A percentile compares a stretch with the other conserved stretches of the same genome.
Conservation (phyloP, 2,888 invertebrate genomes). For the Drosophila paracracens region DNA sequence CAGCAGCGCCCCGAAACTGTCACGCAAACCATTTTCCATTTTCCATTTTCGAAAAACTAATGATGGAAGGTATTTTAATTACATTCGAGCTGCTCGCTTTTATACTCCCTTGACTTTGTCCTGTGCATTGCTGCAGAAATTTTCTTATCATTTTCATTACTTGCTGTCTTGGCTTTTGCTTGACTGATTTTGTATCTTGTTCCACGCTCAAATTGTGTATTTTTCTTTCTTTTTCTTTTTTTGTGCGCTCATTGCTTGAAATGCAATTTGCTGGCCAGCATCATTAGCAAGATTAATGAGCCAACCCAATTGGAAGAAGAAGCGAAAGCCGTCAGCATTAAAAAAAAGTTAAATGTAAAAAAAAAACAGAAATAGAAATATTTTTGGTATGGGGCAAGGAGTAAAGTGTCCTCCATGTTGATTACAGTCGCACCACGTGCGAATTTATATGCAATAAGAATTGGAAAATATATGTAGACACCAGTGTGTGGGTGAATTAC, state of each 20-base stretch:
- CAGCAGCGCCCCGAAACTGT: constrained; percentile 61
- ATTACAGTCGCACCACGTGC: constrained; percentile 82
- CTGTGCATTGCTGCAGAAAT: constrained; percentile 81
- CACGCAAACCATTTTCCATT: constrained; percentile 65
- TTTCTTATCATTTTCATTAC: constrained; percentile 80
- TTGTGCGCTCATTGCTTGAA: constrained; percentile 27
- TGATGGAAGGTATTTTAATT: constrained; percentile 83
- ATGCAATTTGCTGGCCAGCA: constrained; percentile 78
- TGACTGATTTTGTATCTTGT: constrained; percentile 73
- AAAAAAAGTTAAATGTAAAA: constrained; percentile 55
- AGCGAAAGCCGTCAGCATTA: constrained; percentile 39
- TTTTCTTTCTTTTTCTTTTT: constrained; percentile 26
- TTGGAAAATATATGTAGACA: constrained; percentile 79
- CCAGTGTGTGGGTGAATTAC: constrained; percentile 28
- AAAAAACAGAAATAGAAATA: constrained; percentile 34
- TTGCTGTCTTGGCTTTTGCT: constrained; percentile 78
- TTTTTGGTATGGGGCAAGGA: constrained; percentile 25
- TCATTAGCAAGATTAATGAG: constrained; percentile 81
- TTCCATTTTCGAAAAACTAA: constrained; percentile 65
- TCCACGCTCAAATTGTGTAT: constrained; percentile 40
- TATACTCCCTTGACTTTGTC: constrained; percentile 27
- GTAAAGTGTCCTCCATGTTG: constrained; percentile 74
- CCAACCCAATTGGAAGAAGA: constrained; percentile 33
- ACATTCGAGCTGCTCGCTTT: constrained; percentile 60
- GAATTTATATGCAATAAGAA: constrained; percentile 82